Percentiles rank a stretch among this genome's conserved stretches.
phyloP scores from a whole-genome alignment of 1,140 invertebrate genomes.

The Linepithema humile region DNA sequence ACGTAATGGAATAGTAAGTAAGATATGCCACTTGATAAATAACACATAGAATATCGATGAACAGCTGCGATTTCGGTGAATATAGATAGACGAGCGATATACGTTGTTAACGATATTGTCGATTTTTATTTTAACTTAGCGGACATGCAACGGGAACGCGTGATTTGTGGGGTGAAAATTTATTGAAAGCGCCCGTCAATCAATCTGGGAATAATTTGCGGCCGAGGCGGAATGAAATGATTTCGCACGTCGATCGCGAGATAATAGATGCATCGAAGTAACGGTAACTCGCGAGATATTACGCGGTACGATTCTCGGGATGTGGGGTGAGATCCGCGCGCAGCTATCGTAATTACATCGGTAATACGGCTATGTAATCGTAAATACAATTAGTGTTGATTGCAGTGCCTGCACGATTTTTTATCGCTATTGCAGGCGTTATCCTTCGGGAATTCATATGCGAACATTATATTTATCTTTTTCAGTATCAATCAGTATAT shows the following conservation, averaged over 20 bases:
- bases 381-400: slow-evolving; percentile 54
- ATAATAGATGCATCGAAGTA: slow-evolving; percentile 56
- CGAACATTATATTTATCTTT: not conserved
- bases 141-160: slow-evolving; percentile 4
- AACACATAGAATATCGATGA: not conserved
- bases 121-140: not conserved
- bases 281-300: slow-evolving; percentile 43
- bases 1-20: not conserved
- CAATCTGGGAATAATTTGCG: slow-evolving; percentile 60
- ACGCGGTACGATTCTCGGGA: slow-evolving; percentile 11
- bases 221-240: slow-evolving; percentile 55
- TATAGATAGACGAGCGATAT: not conserved
- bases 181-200: slow-evolving; percentile 63
- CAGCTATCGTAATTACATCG: slow-evolving; percentile 53
- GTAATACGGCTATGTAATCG: slow-evolving; percentile 49
- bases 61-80: not conserved
- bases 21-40: not conserved
- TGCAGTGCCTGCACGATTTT: slow-evolving; percentile 25
- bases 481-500: slow-evolving; percentile 7
- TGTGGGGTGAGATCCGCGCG: slow-evolving; percentile 21
- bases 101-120: slow-evolving; percentile 22
- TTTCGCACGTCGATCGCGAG: slow-evolving; percentile 54
- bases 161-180: slow-evolving; percentile 46
- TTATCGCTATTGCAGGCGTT: slow-evolving; percentile 30
- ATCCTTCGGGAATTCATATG: slow-evolving; percentile 18